These are phyloP conservation scores for Xestia sexstrigata DNA, from an alignment of 2,888 invertebrate genomes.

Conservation along the genomic window DNA sequence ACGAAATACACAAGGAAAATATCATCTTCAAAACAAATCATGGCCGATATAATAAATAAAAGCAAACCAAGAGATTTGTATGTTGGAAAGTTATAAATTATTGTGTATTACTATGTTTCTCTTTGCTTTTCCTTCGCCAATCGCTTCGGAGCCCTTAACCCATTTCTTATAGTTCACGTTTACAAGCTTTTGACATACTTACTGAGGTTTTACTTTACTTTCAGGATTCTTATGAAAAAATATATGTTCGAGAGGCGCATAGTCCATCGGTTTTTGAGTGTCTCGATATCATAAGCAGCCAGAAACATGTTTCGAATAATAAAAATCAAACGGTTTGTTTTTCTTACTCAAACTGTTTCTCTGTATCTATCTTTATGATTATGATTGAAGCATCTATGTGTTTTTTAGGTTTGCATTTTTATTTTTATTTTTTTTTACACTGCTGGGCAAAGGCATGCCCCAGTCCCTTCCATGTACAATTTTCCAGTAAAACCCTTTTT, in stretches of 20 bases:
- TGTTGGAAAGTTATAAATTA: slow-evolving; percentile 14
- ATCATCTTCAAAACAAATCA: slow-evolving; percentile 24
- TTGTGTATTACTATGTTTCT: slow-evolving; percentile 17
- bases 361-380: too few species aligned
- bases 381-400: too few species aligned
- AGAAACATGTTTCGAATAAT: background rate
- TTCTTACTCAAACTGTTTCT: background rate
- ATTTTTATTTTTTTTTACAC: too few species aligned
- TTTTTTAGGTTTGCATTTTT: too few species aligned
- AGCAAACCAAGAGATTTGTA: slow-evolving; percentile 18
- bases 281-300: background rate
- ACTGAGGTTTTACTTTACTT: background rate
- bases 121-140: slow-evolving; percentile 22
- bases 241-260: background rate
- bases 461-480: too few species aligned
- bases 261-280: background rate
- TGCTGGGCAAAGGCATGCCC: too few species aligned
- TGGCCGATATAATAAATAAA: slow-evolving; percentile 7
- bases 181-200: slow-evolving; percentile 20
- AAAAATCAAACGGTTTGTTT: background rate
- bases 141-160: slow-evolving; percentile 39
- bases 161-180: slow-evolving; percentile 40
- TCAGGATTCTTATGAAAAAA: background rate
- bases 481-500: background rate
- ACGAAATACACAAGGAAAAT: slow-evolving; percentile 10